Evolutionary conservation across 2,888 invertebrate species (phyloP), one percentile per base, ranked within the genome.

Genomic region (Sinopyrophorus schimmeli): DNA sequence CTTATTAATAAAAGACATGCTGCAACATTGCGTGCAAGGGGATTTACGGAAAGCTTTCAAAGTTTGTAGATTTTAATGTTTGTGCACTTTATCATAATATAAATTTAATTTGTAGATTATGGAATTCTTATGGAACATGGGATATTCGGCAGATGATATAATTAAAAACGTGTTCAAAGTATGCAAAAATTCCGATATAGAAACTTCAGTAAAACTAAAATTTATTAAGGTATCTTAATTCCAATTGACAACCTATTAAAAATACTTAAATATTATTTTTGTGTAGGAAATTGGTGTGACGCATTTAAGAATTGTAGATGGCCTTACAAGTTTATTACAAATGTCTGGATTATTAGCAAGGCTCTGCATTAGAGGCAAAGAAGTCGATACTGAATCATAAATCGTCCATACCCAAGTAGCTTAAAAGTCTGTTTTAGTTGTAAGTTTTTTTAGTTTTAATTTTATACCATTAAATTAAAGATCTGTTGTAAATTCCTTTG

Each of bases 61-160:
- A 67, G 80, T 81, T 46, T 67, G 18, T 66, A 88, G 82, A 82
- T 92, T 32, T n/a, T 4, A 24, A n/a, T 4, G 9, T 24, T 24
- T 24, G 9, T n/a, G n/a, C 3, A 9, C n/a, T n/a, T n/a, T 5
- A 24, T 24, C 24, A n/a, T 24, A 27, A 20, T 14, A 3, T 18
- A 15, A 2, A 1, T 39, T 12, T 2, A 9, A 23, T 12, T 38
- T 24, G 20, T 66, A 88, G 82, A 82, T 92, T 34, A 81, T 98
- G 67, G 83, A 87, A 1, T 89, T 94, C 70, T 77, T 99, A 42
- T 94, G 93, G 88, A 85, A 84, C 65, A 78, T 96, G 57, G 99
- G 99, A 0, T 99, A 98, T 74, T 94, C 97, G 0, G 83, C 95
- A 0, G 96, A 99, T 73, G 99, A 99, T 77, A 91, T 99, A 28